Evolutionary conservation across 2,888 invertebrate species (phyloP).

Genomic region (Agonum fuliginosum): DNA sequence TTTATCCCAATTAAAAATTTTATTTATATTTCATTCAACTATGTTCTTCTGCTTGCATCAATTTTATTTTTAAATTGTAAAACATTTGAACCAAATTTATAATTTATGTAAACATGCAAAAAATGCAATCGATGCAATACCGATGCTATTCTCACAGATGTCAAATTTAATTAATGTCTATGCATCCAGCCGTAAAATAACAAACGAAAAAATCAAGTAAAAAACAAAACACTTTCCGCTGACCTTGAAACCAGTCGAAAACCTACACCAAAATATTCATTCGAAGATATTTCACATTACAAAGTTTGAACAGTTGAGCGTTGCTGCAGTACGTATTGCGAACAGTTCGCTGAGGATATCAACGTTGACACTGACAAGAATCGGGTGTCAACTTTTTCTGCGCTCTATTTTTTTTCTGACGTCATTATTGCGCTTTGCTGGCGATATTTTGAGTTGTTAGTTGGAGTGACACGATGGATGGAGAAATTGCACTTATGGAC

Average conservation of each 20-base stretch:
- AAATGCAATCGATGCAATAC: slow-evolving; percentile 38
- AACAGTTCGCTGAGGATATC: not conserved
- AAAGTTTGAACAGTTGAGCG: not conserved
- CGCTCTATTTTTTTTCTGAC: not conserved
- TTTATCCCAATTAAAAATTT: too few species aligned
- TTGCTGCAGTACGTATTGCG: not conserved
- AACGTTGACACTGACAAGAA: not conserved
- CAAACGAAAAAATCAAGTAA: slow-evolving; percentile 35
- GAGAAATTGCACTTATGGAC: too few species aligned
- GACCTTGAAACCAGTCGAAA: slow-evolving; percentile 43
- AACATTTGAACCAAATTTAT: too few species aligned
- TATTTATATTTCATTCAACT: too few species aligned
- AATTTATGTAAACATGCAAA: slow-evolving; percentile 29
- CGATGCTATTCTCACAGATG: slow-evolving; percentile 33
- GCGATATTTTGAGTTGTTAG: not conserved
- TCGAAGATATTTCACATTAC: slow-evolving; percentile 33
- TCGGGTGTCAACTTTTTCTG: slow-evolving; percentile 17
- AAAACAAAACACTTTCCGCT: slow-evolving; percentile 41
- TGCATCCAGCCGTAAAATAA: slow-evolving; percentile 40
- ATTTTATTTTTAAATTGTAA: too few species aligned
- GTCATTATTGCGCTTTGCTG: slow-evolving; percentile 5
- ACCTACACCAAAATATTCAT: slow-evolving; percentile 41
- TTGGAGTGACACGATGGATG: too few species aligned
- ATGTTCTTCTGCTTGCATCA: too few species aligned
- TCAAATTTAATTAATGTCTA: slow-evolving; percentile 45